Base-by-base conservation (phyloP, 1,140 invertebrate species). In the Eriosoma lanigerum region DNA sequence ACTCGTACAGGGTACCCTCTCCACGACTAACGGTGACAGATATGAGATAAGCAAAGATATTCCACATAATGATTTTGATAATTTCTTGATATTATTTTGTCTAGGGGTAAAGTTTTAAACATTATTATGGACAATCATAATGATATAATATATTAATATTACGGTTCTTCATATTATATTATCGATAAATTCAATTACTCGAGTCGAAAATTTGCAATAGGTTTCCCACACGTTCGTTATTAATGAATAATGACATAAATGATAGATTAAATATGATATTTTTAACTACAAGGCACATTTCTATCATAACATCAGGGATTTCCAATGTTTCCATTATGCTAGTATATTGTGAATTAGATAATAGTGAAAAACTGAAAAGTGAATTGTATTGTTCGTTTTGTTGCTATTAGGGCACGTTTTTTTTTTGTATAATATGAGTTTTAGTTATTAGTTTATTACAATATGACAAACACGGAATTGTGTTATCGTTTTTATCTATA, bases 11-110 rank as follows among this genome's bases (percentile, higher is more conserved):
- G 8, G 2, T 75, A 38, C 72, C 72, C 72, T 52, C 72, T 75
- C 72, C 32, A 58, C 46, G 10, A 12, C 9, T 12, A 8, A 15
- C 32, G 50, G 26, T 54, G 4, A 54, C 46, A 32, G 26, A 38
- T 38, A 8, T 8, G n/a, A 62, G 60, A 73, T 73, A 73, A 73
- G 70, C 46, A 54, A 52, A 46, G 15, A 72, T 54, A 24, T 56
- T 24, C 17, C 24, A 0, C 21, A 52, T 62, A 19, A 60, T 58
- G 32, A 38, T 38, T 4, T 38, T 38, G 26, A 60, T 60, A 24
- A 29, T 60, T 26, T 29, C 58, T 60, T 60, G 24, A 38, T 24
- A 21, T 29, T 26, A 26, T 38, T 29, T n/a, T 58, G n/a, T n/a
- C n/a, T n/a, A n/a, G n/a, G n/a, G n/a, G 56, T 26, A 21, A 24